Evolutionary conservation across 2,797 vertebrate species (phyloP), one percentile per base, ranked within the genome.

Genomic region (Silurus aristotelis): DNA sequence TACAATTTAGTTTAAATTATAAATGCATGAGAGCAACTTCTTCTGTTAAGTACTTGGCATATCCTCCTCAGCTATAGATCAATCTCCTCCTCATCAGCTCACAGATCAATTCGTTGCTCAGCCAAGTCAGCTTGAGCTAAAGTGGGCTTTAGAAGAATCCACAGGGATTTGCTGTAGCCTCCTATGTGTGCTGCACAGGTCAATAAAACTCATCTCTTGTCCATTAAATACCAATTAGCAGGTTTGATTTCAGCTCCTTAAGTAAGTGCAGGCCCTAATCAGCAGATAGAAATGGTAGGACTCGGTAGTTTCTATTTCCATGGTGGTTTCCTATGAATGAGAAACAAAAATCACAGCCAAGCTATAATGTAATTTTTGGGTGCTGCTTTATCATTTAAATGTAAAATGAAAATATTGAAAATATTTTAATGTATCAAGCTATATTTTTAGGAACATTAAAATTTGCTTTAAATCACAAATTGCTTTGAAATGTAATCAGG

Each of bases 151-250:
- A 85, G 78, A 76, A 61, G 55, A 77, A 55, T 85, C 87, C 84
- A 55, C 58, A 4, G 84, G 77, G 87, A 87, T 82, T 79, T 77
- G 46, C 72, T 73, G 38, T 70, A 66, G 81, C 81, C 58, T 52
- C 58, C 46, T 52, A 31, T 43, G 48, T 83, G 87, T 67, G 61
- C 84, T 52, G 25, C 81, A 75, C 75, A 75, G 63, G 76, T 83
- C 87, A 67, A 83, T 85, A 83, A 77, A 83, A 63, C 75, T 66
- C 85, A 83, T 80, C 82, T 88, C 81, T 73, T 80, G 76, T 80
- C 87, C 77, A 86, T 88, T 88, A 88, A 88, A 88, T 80, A 81
- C 75, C 84, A 83, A 88, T 88, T 88, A 88, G 84, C 52, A 46
- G 10, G 61, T 83, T 83, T 88, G 87, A 86, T 86, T 88, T 84